Evolutionary conservation across 2,797 vertebrate genomes (phyloP).

Genomic region (Cuculus canorus): DNA sequence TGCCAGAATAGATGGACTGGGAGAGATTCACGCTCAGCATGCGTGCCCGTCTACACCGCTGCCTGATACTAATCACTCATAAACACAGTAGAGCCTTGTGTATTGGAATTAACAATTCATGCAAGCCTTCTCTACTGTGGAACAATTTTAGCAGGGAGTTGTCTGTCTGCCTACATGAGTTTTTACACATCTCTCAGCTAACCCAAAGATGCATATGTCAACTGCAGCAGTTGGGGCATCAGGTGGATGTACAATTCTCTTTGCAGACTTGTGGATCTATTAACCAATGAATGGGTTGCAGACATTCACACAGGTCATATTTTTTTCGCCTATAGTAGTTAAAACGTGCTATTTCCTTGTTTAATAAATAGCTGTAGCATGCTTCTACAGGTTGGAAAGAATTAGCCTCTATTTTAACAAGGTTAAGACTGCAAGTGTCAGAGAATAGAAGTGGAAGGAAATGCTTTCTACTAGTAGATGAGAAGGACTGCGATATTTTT

Average conservation of each 20-base stretch:
- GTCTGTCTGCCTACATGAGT: not conserved
- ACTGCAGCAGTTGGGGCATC: not conserved
- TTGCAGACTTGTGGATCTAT: not conserved
- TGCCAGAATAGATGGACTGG: not conserved
- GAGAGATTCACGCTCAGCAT: not conserved
- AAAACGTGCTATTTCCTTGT: not conserved
- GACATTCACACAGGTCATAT: not conserved
- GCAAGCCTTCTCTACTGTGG: not conserved
- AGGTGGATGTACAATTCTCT: not conserved
- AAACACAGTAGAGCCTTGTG: not conserved
- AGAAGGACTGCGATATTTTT: not conserved
- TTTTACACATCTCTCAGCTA: not conserved
- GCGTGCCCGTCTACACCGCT: not conserved
- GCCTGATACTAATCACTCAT: slow-evolving; percentile 25
- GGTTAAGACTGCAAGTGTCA: not conserved
- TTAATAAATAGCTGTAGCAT: not conserved
- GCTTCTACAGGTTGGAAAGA: not conserved
- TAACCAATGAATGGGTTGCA: not conserved
- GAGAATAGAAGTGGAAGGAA: not conserved
- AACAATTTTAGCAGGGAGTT: not conserved
- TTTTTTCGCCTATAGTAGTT: not conserved
- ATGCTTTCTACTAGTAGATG: not conserved
- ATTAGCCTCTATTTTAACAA: not conserved
- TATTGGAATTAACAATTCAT: not conserved
- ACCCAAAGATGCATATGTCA: not conserved